Base-by-base conservation (phyloP, 1,140 invertebrate genomes). In the Diabrotica virgifera region DNA sequence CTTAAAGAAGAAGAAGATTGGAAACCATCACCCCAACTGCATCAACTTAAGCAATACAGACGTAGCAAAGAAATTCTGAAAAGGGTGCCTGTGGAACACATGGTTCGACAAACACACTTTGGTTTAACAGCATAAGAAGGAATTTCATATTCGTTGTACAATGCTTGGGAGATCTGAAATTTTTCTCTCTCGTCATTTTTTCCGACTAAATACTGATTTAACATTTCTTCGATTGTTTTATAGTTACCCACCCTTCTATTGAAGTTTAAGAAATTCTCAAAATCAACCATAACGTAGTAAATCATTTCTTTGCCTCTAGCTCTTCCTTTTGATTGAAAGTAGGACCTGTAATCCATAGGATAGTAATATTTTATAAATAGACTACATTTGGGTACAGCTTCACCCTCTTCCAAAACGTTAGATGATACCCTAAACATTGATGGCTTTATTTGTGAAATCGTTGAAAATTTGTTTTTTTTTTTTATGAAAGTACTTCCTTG, bases 361-460 rank as follows among this genome's bases (percentile, higher is more conserved):
- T 75, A 59, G 80, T 91, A 87, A 80, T 91, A 95, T 52, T 90
- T 80, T 46, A 95, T 77, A n/a, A 96, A 87, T 52, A 95, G 78
- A 72, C 92, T 92, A 76, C 94, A 95, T 58, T 85, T 83, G 2
- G 90, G 89, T 40, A 96, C 82, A 76, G 96, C 93, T 12, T 95
- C 83, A 8, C 92, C 92, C 80, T 95, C 92, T 78, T 96, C 93
- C 6, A 94, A 77, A 12, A 93, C 85, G 77, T 85, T 80, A 7
- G 72, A 78, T 11, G 92, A 86, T 53, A 96, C 81, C 5, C 97
- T n/a, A 40, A 50, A 94, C 82, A 77, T 97, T 97, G 0, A 85
- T 78, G 38, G 80, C 76, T 9, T 86, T 86, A 36, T 73, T 77
- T 63, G 0, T 80, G 74, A 68, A n/a, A n/a, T n/a, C n/a, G n/a